These are phyloP conservation scores for Willowsia nigromaculata DNA, from an alignment of 2,888 invertebrate genomes.

Conservation along the genomic window DNA sequence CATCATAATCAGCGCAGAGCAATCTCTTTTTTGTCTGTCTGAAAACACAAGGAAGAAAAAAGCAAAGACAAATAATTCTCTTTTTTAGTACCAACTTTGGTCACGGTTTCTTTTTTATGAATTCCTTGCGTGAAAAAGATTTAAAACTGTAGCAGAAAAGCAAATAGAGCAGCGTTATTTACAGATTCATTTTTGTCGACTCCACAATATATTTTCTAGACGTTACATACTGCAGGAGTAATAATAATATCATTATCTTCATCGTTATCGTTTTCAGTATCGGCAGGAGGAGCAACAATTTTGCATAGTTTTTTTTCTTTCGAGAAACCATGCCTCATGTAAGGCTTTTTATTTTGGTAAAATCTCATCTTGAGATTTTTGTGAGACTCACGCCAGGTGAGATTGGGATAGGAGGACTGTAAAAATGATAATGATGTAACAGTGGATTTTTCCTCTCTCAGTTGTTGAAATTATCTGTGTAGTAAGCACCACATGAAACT, in stretches of 20 bases:
- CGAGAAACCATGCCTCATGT: neutral
- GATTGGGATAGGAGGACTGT: neutral
- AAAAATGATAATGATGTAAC: conserved; percentile 11
- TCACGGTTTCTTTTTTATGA: conserved; percentile 62
- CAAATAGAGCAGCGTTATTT: neutral
- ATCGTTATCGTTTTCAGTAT: neutral
- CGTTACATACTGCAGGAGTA: neutral
- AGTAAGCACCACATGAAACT: neutral
- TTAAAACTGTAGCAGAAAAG: conserved; percentile 19
- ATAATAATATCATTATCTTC: neutral
- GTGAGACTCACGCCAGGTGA: neutral
- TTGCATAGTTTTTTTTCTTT: neutral
- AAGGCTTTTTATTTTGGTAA: too few species aligned
- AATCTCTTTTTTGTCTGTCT: neutral
- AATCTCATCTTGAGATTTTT: neutral
- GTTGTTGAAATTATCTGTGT: neutral
- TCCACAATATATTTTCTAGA: neutral
- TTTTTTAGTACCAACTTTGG: conserved; percentile 54
- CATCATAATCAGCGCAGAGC: neutral
- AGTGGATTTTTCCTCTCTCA: neutral
- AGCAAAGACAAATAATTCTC: neutral
- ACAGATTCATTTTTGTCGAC: neutral
- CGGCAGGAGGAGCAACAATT: neutral
- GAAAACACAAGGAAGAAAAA: neutral
- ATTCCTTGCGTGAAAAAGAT: conserved; percentile 61